Conservation (phyloP, 2,797 vertebrate genomes). For the Sebastes goodei region DNA sequence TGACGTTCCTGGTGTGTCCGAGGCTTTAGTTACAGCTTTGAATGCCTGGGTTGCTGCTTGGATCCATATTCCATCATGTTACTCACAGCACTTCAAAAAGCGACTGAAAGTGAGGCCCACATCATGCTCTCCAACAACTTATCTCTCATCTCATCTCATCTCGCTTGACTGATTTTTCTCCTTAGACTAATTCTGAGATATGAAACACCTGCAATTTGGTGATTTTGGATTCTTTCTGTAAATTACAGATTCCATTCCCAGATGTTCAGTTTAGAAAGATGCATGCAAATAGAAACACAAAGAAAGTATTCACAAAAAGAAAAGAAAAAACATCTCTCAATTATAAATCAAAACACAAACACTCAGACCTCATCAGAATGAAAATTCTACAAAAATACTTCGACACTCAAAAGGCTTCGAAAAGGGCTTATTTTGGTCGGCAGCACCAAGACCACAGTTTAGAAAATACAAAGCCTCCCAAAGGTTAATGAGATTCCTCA, state of each 20-base stretch:
- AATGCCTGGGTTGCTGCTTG: neutral
- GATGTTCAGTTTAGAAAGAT: neutral
- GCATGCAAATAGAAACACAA: neutral
- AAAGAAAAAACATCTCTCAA: neutral
- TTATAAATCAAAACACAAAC: constrained; percentile 19
- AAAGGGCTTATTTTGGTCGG: constrained; percentile 33
- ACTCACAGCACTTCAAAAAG: too few relatives aligned
- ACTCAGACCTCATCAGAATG: constrained; percentile 39
- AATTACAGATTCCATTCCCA: neutral
- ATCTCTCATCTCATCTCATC: too few relatives aligned
- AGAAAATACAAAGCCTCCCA: constrained; percentile 43
- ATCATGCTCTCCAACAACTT: too few relatives aligned
- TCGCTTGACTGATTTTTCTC: too few relatives aligned
- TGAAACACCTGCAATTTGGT: neutral
- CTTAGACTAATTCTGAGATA: neutral
- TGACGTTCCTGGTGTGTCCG: too few relatives aligned
- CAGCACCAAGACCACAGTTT: constrained; percentile 2
- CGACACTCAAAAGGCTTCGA: constrained; percentile 24
- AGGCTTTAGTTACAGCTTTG: too few relatives aligned
- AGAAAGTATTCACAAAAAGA: neutral
- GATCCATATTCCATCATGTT: neutral
- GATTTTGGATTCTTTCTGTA: neutral
- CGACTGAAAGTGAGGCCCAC: too few relatives aligned
- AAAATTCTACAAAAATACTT: constrained; percentile 28
- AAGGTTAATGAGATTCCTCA: constrained; percentile 66